Conservation (phyloP, 2,113 vertebrate species). For the Gallinago undulata region DNA sequence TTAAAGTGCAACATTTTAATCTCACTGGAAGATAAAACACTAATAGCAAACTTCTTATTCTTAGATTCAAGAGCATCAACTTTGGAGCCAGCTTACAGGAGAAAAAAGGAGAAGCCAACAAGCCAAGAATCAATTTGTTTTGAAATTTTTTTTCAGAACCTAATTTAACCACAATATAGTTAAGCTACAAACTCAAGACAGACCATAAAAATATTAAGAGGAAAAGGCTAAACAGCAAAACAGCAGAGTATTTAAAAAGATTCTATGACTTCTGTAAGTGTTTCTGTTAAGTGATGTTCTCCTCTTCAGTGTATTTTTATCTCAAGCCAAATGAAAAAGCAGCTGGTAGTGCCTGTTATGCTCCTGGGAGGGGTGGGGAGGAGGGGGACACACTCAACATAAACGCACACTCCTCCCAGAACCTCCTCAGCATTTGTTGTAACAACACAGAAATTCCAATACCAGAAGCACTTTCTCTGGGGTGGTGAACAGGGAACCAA, state of each 20-base stretch:
- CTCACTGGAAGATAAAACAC: background rate
- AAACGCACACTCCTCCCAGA: background rate
- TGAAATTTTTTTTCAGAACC: background rate
- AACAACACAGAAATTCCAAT: background rate
- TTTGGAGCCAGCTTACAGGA: background rate
- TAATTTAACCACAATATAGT: background rate
- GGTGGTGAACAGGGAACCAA: background rate
- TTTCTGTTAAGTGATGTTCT: conserved; percentile 59
- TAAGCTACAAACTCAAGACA: background rate
- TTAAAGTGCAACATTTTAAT: background rate
- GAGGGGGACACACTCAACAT: conserved; percentile 3
- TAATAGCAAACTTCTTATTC: background rate
- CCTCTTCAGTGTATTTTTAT: conserved; percentile 65
- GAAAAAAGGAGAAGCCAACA: background rate
- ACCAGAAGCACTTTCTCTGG: background rate
- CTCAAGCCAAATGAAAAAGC: conserved; percentile 55
- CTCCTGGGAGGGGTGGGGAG: conserved; percentile 13
- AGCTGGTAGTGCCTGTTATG: conserved; percentile 70
- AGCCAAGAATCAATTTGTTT: background rate
- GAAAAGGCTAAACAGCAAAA: background rate
- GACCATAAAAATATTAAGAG: background rate
- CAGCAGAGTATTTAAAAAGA: background rate
- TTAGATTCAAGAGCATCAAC: background rate
- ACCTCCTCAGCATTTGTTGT: background rate
- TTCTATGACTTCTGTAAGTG: conserved; percentile 16